phyloP scores from a whole-genome alignment of 92 coral and sea anemone species.

The Plumapathes pennacea region DNA sequence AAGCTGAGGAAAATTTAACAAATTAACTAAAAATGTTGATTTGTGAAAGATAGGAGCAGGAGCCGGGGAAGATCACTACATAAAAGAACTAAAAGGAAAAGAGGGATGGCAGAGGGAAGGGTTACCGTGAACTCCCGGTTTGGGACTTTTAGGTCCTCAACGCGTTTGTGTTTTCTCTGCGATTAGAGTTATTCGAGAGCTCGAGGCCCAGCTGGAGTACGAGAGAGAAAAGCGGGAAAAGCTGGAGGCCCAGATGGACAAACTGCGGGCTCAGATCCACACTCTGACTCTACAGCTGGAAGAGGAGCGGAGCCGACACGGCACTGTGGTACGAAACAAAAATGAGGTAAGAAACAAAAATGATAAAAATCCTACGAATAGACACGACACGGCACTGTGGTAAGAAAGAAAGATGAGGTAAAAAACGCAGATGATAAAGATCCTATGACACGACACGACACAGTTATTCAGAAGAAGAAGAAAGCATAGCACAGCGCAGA shows the following conservation, averaged over 20 bases:
- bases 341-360: too few relatives aligned
- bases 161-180: not conserved
- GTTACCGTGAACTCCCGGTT: too few relatives aligned
- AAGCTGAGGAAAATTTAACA: too few relatives aligned
- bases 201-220: slow-evolving; percentile 95
- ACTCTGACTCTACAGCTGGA: slow-evolving; percentile 87
- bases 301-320: slow-evolving; percentile 69
- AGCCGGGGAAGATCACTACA: not conserved
- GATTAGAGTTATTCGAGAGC: slow-evolving; percentile 79
- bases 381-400: too few relatives aligned
- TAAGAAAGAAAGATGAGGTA: too few relatives aligned
- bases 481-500: too few relatives aligned
- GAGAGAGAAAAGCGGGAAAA: slow-evolving; percentile 90
- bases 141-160: not conserved
- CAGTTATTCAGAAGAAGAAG: too few relatives aligned
- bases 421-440: too few relatives aligned
- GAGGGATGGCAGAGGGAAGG: not conserved
- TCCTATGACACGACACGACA: too few relatives aligned
- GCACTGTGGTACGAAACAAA: slow-evolving; percentile 49
- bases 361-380: too few relatives aligned
- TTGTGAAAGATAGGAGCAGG: not conserved
- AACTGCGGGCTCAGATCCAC: slow-evolving; percentile 95
- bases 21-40: not conserved
- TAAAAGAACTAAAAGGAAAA: not conserved
- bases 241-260: slow-evolving; percentile 95